Evolutionary conservation across 2,888 invertebrate species (phyloP), one percentile per base, ranked within the genome.

Genomic region (Julus scanicus): DNA sequence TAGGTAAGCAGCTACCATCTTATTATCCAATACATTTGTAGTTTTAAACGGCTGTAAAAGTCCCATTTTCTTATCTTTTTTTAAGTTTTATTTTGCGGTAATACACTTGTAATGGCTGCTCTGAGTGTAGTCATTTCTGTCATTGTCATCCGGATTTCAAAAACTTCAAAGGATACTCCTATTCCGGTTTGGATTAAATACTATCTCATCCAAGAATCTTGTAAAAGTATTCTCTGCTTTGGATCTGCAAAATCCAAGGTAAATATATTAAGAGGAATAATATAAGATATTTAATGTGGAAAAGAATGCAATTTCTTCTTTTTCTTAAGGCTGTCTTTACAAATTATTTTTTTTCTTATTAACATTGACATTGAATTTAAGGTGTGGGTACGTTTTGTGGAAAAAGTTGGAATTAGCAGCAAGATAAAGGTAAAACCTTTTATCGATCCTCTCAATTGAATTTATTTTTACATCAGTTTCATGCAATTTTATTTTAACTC

Each of bases 41-140:
- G 2, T 13, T 80, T 0, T 29, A 3, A 80, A 37, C 29, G 13
- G 2, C 11, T 37, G 13, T 37, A 80, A 80, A 37, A 2, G 13
- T 1, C 13, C 13, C 2, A 80, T 37, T 80, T 80, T 37, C 6
- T 3, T 2, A 2, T 57, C 49, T 9, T 53, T 49, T 86, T 29
- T 17, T 53, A n/a, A 86, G 86, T 86, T 63, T 57, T 86, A 8
- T 57, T 86, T 37, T 86, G 86, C 37, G 86, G 86, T 49, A 86
- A 86, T 29, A 49, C 86, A 29, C 63, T 86, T 11, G 57, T 86
- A 29, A 57, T 57, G 86, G 6, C 86, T 53, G n/a, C 29, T 2
- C 37, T 86, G 37, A 49, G 57, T 29, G 20, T 86, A 20, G 53
- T 86, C 0, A 57, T 20, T 20, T 29, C 86, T n/a, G 86, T 86